Conservation (phyloP, 2,888 invertebrate genomes). For the Mayetiola destructor region DNA sequence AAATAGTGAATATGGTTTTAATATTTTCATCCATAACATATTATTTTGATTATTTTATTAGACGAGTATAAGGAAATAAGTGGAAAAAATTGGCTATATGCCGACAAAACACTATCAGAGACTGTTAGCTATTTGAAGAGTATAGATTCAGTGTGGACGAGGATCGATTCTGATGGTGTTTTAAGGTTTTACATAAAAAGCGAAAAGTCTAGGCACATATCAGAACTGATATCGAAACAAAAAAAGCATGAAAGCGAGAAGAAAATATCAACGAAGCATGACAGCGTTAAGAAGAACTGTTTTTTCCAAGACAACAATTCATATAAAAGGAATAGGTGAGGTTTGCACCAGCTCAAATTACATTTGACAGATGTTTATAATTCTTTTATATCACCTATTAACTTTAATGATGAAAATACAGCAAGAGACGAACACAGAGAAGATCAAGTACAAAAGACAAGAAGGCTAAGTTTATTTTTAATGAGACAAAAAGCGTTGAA, state of each 20-base stretch:
- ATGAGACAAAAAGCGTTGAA: too few species aligned
- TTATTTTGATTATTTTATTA: not conserved
- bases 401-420: too few species aligned
- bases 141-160: not conserved
- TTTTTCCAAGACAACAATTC: constrained; percentile 8
- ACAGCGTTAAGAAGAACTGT: not conserved
- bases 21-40: not conserved
- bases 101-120: not conserved
- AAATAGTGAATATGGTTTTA: not conserved
- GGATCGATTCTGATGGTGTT: not conserved
- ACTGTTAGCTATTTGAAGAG: not conserved
- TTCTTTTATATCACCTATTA: too few species aligned
- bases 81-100: too few species aligned
- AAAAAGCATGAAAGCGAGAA: constrained; percentile 20
- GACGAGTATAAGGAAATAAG: not conserved
- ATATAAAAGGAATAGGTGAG: not conserved
- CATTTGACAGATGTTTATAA: not conserved
- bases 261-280: not conserved
- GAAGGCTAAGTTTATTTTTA: too few species aligned
- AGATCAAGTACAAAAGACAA: too few species aligned
- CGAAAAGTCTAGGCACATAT: constrained; percentile 28
- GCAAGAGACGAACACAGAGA: too few species aligned
- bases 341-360: too few species aligned
- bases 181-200: constrained; percentile 26
- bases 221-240: constrained; percentile 28